These are phyloP conservation scores for Phalacrocorax pelagicus DNA, from an alignment of 2,113 vertebrate genomes.

Conservation along the genomic window DNA sequence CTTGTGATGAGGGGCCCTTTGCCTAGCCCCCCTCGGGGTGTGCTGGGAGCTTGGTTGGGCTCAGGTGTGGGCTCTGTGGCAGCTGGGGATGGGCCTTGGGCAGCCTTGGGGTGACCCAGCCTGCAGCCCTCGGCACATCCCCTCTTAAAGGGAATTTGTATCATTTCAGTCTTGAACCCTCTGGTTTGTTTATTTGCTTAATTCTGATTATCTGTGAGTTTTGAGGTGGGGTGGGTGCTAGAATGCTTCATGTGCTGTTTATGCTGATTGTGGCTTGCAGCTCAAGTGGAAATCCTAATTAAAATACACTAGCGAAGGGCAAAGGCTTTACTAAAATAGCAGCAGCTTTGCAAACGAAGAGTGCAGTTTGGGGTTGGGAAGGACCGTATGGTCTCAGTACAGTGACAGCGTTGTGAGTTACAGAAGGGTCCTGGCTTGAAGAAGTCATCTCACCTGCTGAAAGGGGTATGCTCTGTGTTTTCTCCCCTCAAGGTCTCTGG, in stretches of 20 bases:
- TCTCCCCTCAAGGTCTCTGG: conserved; percentile 79
- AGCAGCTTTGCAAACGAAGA: neutral
- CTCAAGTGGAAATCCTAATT: neutral
- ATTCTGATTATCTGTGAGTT: neutral
- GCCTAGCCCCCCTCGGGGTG: fast-evolving
- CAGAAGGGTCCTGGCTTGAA: neutral
- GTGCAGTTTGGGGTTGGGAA: neutral
- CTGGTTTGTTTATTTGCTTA: neutral
- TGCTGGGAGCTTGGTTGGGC: fast-evolving
- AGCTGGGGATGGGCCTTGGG: too few relatives aligned
- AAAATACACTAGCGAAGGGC: neutral
- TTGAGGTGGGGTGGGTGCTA: neutral
- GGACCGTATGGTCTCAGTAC: fast-evolving
- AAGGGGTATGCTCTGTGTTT: fast-evolving
- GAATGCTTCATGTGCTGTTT: neutral
- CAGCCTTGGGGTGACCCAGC: neutral
- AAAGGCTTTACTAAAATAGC: neutral
- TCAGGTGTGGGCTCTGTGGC: neutral
- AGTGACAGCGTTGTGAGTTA: fast-evolving
- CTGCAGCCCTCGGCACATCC: neutral
- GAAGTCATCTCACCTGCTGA: neutral
- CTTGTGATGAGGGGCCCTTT: neutral
- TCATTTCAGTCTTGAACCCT: neutral
- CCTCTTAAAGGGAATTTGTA: neutral
- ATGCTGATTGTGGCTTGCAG: neutral